A percentile compares a stretch with the other conserved stretches of the same genome.
These are phyloP conservation scores for Watsonalla cultraria DNA, from an alignment of 2,888 invertebrate genomes.

Conservation along the genomic window DNA sequence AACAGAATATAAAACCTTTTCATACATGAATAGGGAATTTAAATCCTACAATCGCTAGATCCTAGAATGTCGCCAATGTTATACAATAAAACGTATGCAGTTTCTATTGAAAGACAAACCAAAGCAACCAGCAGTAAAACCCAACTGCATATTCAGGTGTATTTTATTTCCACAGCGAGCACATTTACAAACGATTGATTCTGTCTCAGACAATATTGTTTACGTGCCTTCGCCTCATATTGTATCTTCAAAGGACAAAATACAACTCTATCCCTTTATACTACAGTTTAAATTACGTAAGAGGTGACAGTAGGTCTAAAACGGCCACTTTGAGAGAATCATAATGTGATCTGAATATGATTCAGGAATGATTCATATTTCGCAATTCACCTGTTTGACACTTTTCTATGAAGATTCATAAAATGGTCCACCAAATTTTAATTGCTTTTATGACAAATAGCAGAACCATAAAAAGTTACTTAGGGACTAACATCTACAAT, in stretches of 20 bases:
- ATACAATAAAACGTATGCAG: not conserved
- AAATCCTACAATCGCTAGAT: not conserved
- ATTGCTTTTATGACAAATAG: no score
- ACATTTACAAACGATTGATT: constrained; percentile 3
- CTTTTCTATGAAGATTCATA: no score
- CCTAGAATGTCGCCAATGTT: not conserved
- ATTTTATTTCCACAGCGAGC: not conserved
- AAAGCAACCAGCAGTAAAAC: not conserved
- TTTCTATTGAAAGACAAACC: constrained; percentile 5
- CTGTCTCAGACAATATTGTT: constrained; percentile 19
- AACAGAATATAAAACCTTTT: no score
- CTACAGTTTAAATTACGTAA: not conserved
- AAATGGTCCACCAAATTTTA: no score
- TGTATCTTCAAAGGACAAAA: constrained; percentile 8
- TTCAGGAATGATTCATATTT: no score
- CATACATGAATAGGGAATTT: no score
- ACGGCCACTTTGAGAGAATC: no score
- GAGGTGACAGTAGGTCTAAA: no score
- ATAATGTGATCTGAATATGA: no score
- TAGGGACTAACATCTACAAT: no score
- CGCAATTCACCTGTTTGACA: no score
- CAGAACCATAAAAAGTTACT: no score
- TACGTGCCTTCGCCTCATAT: constrained; percentile 20
- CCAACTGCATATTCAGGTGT: not conserved
- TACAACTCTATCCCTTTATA: not conserved